A percentile compares a stretch with the other conserved stretches of the same genome.
phyloP scores from a whole-genome alignment of 2,113 vertebrate genomes.

The Anseranas semipalmata region DNA sequence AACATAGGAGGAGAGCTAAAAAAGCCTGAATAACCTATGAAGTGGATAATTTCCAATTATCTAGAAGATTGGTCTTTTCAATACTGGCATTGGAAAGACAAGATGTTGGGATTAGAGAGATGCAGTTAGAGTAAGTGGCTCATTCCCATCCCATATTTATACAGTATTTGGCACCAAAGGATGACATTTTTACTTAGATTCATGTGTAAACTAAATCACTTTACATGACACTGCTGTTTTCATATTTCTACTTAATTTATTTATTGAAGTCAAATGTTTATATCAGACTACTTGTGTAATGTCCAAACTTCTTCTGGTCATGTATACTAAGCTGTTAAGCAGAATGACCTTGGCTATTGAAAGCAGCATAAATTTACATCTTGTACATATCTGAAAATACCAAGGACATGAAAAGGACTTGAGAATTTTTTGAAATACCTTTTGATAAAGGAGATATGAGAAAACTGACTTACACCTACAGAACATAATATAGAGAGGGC shows the following conservation, averaged over 20 bases:
- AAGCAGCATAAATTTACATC: neutral
- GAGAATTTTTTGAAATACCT: neutral
- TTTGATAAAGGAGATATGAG: neutral
- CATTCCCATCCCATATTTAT: neutral
- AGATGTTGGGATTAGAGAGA: neutral
- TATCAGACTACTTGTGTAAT: neutral
- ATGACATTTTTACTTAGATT: constrained; percentile 7
- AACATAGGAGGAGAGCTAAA: neutral
- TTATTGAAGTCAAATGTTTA: constrained; percentile 30
- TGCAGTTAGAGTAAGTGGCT: neutral
- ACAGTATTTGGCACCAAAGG: neutral
- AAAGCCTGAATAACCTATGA: neutral
- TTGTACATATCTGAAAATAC: neutral
- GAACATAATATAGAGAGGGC: neutral
- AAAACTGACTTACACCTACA: neutral
- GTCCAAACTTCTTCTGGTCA: constrained; percentile 21
- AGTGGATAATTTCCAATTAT: neutral
- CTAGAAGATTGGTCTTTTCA: neutral
- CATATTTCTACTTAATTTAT: constrained; percentile 35
- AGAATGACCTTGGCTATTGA: constrained; percentile 6
- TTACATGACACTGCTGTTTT: constrained; percentile 1
- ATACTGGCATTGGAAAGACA: neutral
- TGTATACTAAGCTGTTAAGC: neutral
- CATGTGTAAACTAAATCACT: constrained; percentile 9
- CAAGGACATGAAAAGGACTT: neutral